A percentile compares a stretch with the other conserved stretches of the same genome.
Conservation (phyloP, 2,113 vertebrate genomes). For the Naja naja region DNA sequence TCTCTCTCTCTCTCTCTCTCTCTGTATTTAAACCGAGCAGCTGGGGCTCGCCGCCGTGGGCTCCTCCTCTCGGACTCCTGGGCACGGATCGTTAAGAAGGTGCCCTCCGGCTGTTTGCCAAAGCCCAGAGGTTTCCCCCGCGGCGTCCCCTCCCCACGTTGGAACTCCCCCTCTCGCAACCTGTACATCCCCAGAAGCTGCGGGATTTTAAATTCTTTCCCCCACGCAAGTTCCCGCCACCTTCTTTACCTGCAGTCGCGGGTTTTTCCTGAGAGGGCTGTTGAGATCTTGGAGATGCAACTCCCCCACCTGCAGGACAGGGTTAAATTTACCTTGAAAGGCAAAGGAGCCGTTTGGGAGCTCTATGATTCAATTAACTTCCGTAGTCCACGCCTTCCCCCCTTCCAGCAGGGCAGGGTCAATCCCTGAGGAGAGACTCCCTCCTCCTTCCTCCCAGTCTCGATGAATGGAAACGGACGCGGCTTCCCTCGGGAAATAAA, state of each 20-base stretch:
- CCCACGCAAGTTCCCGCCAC: neutral
- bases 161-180: neutral
- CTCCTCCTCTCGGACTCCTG: neutral
- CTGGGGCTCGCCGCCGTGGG: neutral
- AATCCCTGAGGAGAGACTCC: neutral
- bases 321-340: neutral
- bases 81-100: neutral
- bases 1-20: too few relatives aligned
- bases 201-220: neutral
- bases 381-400: neutral
- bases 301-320: neutral
- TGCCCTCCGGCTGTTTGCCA: neutral
- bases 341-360: neutral
- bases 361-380: slow-evolving; percentile 20
- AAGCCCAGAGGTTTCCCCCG: neutral
- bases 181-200: neutral
- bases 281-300: neutral
- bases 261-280: neutral
- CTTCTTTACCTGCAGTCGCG: neutral
- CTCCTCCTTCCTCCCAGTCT: neutral
- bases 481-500: neutral
- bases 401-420: neutral
- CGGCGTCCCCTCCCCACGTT: too few relatives aligned
- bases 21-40: too few relatives aligned
- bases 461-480: neutral